A percentile compares a stretch with the other conserved stretches of the same genome.
Conservation (phyloP, 1,140 invertebrate species). For the Micrasema longulum region DNA sequence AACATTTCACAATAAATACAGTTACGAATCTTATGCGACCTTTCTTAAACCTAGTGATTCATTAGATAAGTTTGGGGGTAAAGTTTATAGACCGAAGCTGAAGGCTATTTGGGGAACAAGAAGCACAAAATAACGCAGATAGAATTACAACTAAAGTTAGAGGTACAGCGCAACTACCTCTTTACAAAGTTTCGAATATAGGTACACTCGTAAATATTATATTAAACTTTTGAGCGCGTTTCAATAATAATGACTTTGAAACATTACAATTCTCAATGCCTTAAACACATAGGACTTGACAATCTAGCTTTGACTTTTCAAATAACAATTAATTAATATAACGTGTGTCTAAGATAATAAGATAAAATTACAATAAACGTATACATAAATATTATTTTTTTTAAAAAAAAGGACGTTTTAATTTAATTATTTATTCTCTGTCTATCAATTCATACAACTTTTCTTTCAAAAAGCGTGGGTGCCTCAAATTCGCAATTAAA, state of each 20-base stretch:
- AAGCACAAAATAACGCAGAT: conserved; percentile 33
- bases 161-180: conserved; percentile 1
- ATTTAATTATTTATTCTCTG: too few relatives aligned
- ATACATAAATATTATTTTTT: too few relatives aligned
- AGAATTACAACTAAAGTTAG: conserved; percentile 38
- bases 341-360: too few relatives aligned
- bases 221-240: conserved; percentile 18
- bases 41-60: conserved; percentile 41
- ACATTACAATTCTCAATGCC: neutral
- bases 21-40: conserved; percentile 6
- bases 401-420: too few relatives aligned
- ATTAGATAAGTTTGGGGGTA: conserved; percentile 46
- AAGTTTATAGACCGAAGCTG: conserved; percentile 40
- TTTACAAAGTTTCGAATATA: conserved; percentile 16
- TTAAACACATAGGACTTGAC: neutral
- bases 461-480: too few relatives aligned
- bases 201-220: conserved; percentile 28
- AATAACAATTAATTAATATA: too few relatives aligned
- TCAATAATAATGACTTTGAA: conserved; percentile 4
- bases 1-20: conserved; percentile 38
- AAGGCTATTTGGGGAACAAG: conserved; percentile 38
- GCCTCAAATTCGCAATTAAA: too few relatives aligned
- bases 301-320: too few relatives aligned
- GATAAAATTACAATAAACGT: too few relatives aligned
- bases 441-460: too few relatives aligned